A percentile compares a stretch with the other conserved stretches of the same genome.
These are phyloP conservation scores for Agrilus cyanescens DNA, from an alignment of 2,888 invertebrate genomes.

Conservation along the genomic window DNA sequence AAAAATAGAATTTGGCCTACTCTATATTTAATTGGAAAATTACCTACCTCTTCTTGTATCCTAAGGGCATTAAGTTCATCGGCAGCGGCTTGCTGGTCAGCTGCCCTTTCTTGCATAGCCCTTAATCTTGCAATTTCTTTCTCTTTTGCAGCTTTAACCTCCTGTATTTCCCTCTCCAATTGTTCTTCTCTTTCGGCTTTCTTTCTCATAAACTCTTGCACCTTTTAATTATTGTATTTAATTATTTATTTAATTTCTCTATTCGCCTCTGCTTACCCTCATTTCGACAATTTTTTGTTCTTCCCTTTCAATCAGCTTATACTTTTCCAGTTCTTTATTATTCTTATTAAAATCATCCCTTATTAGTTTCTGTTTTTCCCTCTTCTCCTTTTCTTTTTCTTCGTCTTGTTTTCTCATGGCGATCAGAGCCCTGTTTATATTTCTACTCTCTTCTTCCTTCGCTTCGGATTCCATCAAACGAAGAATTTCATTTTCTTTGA, in stretches of 20 bases:
- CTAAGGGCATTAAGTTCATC: conserved; percentile 42
- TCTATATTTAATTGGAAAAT: too few species aligned
- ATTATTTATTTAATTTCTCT: too few species aligned
- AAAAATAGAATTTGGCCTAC: too few species aligned
- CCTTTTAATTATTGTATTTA: conserved; percentile 19
- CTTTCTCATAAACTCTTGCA: conserved; percentile 49
- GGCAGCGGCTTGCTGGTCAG: conserved; percentile 36
- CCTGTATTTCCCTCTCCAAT: conserved; percentile 41
- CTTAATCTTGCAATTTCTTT: conserved; percentile 43
- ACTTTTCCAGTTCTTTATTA: conserved; percentile 48
- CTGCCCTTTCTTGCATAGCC: conserved; percentile 41
- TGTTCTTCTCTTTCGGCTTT: conserved; percentile 50
- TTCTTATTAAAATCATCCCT: conserved; percentile 48
- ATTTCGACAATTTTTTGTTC: conserved; percentile 53
- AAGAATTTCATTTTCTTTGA: conserved; percentile 40
- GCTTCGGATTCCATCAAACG: conserved; percentile 49
- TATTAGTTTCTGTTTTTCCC: conserved; percentile 40
- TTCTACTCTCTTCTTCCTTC: conserved; percentile 55
- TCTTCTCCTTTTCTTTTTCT: conserved; percentile 44
- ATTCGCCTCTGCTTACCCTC: conserved; percentile 34
- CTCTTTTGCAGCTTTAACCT: conserved; percentile 47
- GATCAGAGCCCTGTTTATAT: conserved; percentile 49
- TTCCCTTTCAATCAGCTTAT: conserved; percentile 50
- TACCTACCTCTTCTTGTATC: conserved; percentile 40
- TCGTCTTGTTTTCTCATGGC: conserved; percentile 54